These are phyloP conservation scores for Tupaia chinensis DNA, from an alignment of 2,113 vertebrate genomes.

Conservation along the genomic window DNA sequence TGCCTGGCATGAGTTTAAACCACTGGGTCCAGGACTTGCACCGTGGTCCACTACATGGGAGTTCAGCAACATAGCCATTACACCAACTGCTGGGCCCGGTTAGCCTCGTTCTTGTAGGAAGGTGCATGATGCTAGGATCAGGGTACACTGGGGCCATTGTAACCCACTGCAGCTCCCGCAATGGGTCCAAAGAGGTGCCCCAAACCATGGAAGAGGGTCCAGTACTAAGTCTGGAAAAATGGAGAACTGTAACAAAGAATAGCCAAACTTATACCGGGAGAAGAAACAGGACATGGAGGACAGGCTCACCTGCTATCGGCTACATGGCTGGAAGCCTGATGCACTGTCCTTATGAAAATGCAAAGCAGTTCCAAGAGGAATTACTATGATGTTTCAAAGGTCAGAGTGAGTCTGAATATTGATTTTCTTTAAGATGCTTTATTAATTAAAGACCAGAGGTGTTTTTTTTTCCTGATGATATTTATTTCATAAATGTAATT, in stretches of 20 bases:
- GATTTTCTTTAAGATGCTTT: slow-evolving; percentile 62
- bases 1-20: too few species aligned
- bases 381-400: slow-evolving; percentile 53
- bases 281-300: not conserved
- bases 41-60: too few species aligned
- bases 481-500: slow-evolving; percentile 88
- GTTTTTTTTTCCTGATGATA: slow-evolving; percentile 81
- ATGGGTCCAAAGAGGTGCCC: not conserved
- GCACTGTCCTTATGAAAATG: slow-evolving; percentile 58
- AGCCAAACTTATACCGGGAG: not conserved
- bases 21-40: too few species aligned
- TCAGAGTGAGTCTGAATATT: slow-evolving; percentile 27
- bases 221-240: not conserved
- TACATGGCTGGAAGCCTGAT: not conserved
- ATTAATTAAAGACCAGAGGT: slow-evolving; percentile 78
- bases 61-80: too few species aligned
- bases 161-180: not conserved
- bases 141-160: not conserved
- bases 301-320: not conserved
- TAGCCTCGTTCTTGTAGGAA: not conserved
- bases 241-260: not conserved
- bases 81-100: not conserved
- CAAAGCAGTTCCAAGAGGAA: slow-evolving; percentile 44
- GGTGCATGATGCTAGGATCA: not conserved
- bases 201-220: not conserved